These are phyloP conservation scores for Apamea anceps DNA, from an alignment of 2,888 invertebrate species.

Conservation along the genomic window DNA sequence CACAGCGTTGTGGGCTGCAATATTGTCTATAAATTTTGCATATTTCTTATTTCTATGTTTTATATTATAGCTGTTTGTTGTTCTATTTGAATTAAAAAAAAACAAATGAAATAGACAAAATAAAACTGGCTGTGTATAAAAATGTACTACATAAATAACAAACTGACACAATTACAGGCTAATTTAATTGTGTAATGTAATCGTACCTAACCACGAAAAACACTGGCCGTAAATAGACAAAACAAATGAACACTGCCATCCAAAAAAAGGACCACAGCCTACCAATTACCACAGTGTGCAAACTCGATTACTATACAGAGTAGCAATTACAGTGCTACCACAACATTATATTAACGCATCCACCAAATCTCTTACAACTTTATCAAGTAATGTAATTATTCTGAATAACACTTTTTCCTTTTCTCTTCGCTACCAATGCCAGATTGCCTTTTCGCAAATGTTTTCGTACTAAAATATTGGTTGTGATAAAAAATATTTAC, in stretches of 20 bases:
- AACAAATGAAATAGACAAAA: not conserved
- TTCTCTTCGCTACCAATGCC: conserved; percentile 17
- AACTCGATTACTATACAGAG: conserved; percentile 39
- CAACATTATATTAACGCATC: conserved; percentile 30
- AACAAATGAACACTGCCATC: conserved; percentile 24
- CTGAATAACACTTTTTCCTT: conserved; percentile 43
- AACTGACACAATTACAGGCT: not conserved
- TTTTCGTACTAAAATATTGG: conserved; percentile 46
- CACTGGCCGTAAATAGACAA: not conserved
- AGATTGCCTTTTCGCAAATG: conserved; percentile 28
- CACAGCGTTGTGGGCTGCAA: too few relatives aligned
- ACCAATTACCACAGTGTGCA: conserved; percentile 30
- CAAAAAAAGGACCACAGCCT: conserved; percentile 23
- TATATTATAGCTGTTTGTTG: too few relatives aligned
- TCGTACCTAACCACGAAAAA: not conserved
- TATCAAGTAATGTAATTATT: conserved; percentile 60
- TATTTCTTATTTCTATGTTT: too few relatives aligned
- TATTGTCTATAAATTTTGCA: too few relatives aligned
- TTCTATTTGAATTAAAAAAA: too few relatives aligned
- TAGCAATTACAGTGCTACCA: conserved; percentile 29
- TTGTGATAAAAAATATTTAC: conserved; percentile 33
- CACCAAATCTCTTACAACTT: conserved; percentile 40
- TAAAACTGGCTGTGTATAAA: not conserved
- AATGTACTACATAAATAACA: not conserved
- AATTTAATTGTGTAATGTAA: conserved; percentile 7